Conservation (phyloP, 2,888 invertebrate species). For the Heliconius charithonia region DNA sequence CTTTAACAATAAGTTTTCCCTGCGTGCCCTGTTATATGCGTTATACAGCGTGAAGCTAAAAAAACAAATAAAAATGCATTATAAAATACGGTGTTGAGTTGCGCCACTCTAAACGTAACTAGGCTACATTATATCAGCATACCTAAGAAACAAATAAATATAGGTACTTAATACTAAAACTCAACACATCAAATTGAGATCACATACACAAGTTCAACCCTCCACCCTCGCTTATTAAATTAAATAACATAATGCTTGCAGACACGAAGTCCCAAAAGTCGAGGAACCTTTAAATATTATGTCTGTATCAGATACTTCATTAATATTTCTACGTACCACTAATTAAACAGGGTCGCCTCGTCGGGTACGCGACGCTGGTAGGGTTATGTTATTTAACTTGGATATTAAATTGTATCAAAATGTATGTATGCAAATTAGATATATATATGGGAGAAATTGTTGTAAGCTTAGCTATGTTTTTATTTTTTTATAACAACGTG, state of each 20-base stretch:
- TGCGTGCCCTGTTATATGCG: no score
- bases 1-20: no score
- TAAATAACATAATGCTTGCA: constrained; percentile 52
- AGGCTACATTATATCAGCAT: not conserved
- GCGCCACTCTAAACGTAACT: no score
- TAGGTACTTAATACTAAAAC: not conserved
- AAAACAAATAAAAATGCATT: no score
- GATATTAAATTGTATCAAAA: constrained; percentile 25
- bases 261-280: constrained; percentile 48
- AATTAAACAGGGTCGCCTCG: constrained; percentile 62
- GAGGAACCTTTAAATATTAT: constrained; percentile 55
- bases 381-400: constrained; percentile 52
- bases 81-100: no score
- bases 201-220: constrained; percentile 29
- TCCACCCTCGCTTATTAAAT: constrained; percentile 52
- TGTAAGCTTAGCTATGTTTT: not conserved
- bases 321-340: constrained; percentile 73
- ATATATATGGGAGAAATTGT: constrained; percentile 3
- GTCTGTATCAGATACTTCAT: constrained; percentile 74
- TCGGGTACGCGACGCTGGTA: constrained; percentile 45
- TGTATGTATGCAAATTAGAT: constrained; percentile 14
- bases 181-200: constrained; percentile 1
- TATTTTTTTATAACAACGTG: no score
- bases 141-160: not conserved
- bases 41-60: no score